Percentiles rank a stretch among this genome's conserved stretches.
Conservation (phyloP, 2,113 vertebrate species). For the Sterrhoptilus dennistouni region DNA sequence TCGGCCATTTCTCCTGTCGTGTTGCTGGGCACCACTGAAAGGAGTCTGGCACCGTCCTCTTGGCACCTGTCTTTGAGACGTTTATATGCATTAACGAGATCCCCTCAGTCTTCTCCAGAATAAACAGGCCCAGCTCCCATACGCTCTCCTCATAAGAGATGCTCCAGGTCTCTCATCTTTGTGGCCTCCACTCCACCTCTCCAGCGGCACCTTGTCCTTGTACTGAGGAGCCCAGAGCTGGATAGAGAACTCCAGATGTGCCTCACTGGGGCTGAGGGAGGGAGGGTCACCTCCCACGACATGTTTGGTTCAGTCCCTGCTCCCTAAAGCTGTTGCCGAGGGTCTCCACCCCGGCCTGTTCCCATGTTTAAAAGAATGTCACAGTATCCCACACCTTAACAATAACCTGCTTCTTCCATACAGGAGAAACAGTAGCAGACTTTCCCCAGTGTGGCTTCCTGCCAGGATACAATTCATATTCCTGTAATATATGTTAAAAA, state of each 20-base stretch:
- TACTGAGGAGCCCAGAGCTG: neutral
- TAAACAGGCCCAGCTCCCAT: neutral
- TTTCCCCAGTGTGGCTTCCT: rapidly evolving
- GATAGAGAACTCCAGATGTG: neutral
- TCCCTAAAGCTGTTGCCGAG: rapidly evolving
- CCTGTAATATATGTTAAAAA: rapidly evolving
- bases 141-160: neutral
- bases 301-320: no score
- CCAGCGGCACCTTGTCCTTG: neutral
- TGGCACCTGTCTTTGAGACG: neutral
- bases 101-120: neutral
- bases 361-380: neutral
- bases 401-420: neutral
- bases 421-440: neutral
- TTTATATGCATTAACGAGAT: neutral
- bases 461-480: neutral
- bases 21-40: neutral
- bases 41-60: no score
- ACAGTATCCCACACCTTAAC: no score
- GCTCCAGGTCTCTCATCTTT: neutral
- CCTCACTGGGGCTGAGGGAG: neutral
- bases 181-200: neutral
- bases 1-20: neutral
- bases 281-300: neutral
- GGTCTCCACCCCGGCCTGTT: no score